Conservation (phyloP, 2,888 invertebrate genomes). For the Agrochola lychnidis region DNA sequence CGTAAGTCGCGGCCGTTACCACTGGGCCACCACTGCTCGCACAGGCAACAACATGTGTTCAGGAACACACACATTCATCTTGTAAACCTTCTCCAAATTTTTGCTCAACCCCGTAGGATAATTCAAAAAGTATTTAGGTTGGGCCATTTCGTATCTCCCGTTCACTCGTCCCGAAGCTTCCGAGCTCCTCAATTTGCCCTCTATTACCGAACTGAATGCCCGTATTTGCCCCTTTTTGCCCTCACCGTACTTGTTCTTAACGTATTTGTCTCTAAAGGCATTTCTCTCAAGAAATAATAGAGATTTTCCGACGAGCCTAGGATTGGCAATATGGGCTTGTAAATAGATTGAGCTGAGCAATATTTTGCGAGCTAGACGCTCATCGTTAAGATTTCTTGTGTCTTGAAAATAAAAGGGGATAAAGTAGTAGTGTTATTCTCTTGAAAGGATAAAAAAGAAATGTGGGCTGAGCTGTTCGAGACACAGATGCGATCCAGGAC, state of each 20-base stretch:
- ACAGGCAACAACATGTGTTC: too few relatives aligned
- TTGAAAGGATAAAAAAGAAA: not conserved
- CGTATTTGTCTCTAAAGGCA: constrained; percentile 48
- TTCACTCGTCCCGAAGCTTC: constrained; percentile 28
- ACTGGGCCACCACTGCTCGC: too few relatives aligned
- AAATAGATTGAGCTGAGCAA: constrained; percentile 53
- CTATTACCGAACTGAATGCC: constrained; percentile 50
- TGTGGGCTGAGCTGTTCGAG: not conserved
- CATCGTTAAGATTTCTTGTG: constrained; percentile 1
- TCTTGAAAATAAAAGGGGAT: constrained; percentile 18
- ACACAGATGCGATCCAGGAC: not conserved
- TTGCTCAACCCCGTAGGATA: too few relatives aligned
- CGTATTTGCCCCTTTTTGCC: constrained; percentile 55
- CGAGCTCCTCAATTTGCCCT: constrained; percentile 52
- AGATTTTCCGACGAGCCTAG: constrained; percentile 47
- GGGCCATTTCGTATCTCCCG: constrained; percentile 17
- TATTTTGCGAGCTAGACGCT: constrained; percentile 33
- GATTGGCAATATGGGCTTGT: constrained; percentile 48
- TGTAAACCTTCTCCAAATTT: too few relatives aligned
- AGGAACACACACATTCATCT: too few relatives aligned
- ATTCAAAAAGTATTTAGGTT: constrained; percentile 21
- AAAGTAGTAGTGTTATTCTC: not conserved
- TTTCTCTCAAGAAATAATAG: constrained; percentile 58
- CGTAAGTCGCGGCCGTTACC: too few relatives aligned
- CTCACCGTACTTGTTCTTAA: constrained; percentile 46